Evolutionary conservation across 1,140 invertebrate species (phyloP), one percentile per base, ranked within the genome.

Genomic region (Hormaphis cornu): DNA sequence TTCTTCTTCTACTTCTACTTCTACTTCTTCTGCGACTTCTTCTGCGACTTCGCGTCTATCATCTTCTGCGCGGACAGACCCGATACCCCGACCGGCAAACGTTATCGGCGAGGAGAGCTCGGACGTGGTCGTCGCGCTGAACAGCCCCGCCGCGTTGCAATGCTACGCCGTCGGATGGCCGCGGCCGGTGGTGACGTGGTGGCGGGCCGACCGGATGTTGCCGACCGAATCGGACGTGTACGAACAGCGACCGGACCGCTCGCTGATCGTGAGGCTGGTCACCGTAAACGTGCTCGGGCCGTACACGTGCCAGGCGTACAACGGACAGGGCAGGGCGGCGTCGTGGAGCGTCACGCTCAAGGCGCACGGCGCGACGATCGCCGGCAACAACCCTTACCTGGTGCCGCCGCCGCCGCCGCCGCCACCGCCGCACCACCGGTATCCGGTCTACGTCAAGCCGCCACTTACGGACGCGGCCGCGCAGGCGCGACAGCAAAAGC

Each of bases 221-320:
- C 76, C 86, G 12, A 89, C 90, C 1, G 82, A 81, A 44, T 87
- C 86, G 42, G 79, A 84, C 2, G 80, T 84, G 20, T 91, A 87
- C 73, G 87, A 92, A 74, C 87, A 89, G 72, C 81, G 84, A 24
- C 82, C 83, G 20, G 89, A 92, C 74, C 85, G 84, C 76, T 85
- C 86, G 1, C 80, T 95, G 4, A 79, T 86, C 42, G 89, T 95
- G 74, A 81, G 84, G 53, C 79, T 83, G 0, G 84, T 95, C 1
- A 83, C 83, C 7, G 71, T 89, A 1, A 82, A 83, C 16, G 87
- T 86, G 72, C 81, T 91, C 3, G 91, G 91, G 12, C 80, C 86
- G n/a, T 93, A 94, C 77, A 88, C 86, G 1, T 95, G 91, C 75
- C 88, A 91, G 74, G 90, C 89, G 1, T 94, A 89, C 77, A 94